phyloP scores from a whole-genome alignment of 2,888 invertebrate species.

The Leptodirus hochenwartii region DNA sequence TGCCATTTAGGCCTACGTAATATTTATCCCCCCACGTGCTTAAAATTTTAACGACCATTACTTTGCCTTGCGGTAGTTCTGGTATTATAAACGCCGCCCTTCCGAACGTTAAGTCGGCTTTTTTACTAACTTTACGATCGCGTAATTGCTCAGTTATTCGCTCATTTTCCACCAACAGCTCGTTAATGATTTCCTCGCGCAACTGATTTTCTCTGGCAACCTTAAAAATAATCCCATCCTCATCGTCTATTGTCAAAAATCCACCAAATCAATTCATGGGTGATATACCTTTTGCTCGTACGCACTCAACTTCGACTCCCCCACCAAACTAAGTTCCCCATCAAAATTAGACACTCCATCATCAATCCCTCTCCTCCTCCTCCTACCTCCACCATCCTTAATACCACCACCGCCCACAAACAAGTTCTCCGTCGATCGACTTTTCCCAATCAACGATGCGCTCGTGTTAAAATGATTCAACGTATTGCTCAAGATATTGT shows the following conservation, averaged over 20 bases:
- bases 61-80: slow-evolving; percentile 50
- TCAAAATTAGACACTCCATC: too few relatives aligned
- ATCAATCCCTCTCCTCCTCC: neutral
- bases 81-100: slow-evolving; percentile 47
- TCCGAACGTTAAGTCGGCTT: slow-evolving; percentile 7
- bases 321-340: slow-evolving; percentile 5
- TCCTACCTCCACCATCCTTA: neutral
- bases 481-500: too few relatives aligned
- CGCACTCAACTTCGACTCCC: slow-evolving; percentile 9
- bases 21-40: slow-evolving; percentile 67
- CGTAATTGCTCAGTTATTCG: slow-evolving; percentile 14
- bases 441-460: slow-evolving; percentile 14
- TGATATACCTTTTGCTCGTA: neutral
- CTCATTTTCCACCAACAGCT: slow-evolving; percentile 21
- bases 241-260: slow-evolving; percentile 1
- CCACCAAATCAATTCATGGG: neutral
- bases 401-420: slow-evolving; percentile 6
- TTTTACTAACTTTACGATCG: neutral
- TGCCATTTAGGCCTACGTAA: slow-evolving; percentile 60
- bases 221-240: slow-evolving; percentile 18
- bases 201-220: slow-evolving; percentile 21
- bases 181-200: slow-evolving; percentile 22
- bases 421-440: slow-evolving; percentile 19
- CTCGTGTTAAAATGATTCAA: slow-evolving; percentile 6
- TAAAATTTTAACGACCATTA: slow-evolving; percentile 46